phyloP scores from a whole-genome alignment of 2,888 invertebrate genomes.

The Flabesymbios commensalis region DNA sequence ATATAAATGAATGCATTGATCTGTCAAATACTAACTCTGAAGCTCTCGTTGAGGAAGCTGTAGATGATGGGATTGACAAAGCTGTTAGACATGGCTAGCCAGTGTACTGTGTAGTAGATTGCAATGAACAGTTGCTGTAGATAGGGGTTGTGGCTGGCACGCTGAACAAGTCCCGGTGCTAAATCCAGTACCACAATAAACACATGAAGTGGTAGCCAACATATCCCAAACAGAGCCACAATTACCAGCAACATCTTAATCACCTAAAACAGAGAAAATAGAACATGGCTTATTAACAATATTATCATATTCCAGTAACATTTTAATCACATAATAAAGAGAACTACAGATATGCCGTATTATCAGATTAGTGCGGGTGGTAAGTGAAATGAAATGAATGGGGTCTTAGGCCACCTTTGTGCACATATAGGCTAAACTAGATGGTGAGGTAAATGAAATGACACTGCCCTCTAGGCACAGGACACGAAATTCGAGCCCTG shows the following conservation, averaged over 20 bases:
- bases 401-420: no score
- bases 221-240: slow-evolving; percentile 54
- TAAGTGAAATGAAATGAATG: no score
- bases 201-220: slow-evolving; percentile 57
- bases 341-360: no score
- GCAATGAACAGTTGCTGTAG: slow-evolving; percentile 3
- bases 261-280: slow-evolving; percentile 40
- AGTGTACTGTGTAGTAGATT: slow-evolving; percentile 51
- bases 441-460: no score
- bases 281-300: background rate
- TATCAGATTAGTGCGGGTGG: no score
- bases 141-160: background rate
- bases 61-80: slow-evolving; percentile 59
- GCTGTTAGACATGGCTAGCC: slow-evolving; percentile 61
- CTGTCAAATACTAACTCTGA: slow-evolving; percentile 58
- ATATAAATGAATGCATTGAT: no score
- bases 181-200: slow-evolving; percentile 54
- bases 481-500: no score
- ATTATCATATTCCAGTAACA: no score
- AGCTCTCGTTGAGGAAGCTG: slow-evolving; percentile 59
- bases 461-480: no score
- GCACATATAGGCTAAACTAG: no score
- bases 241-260: slow-evolving; percentile 58
- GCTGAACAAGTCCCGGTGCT: slow-evolving; percentile 7
- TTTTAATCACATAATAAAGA: no score